Evolutionary conservation across 2,113 vertebrate species (phyloP).

Genomic region (Cettia cetti): DNA sequence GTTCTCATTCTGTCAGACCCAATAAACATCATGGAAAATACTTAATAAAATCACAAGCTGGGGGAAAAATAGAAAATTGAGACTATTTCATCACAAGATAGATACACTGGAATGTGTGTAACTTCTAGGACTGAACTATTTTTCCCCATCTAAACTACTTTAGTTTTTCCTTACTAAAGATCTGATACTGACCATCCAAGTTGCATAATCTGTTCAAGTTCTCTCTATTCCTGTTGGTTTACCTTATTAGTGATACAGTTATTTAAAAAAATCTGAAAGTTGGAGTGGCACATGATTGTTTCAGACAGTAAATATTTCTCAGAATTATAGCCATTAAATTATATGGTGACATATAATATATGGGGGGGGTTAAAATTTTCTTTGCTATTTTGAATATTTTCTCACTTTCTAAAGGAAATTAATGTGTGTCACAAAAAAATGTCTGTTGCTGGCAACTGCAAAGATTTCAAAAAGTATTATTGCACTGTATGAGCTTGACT

Average conservation of each 20-base stretch:
- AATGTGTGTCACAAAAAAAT: background rate
- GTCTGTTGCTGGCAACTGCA: background rate
- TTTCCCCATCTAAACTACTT: background rate
- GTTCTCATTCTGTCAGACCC: background rate
- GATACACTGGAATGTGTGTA: background rate
- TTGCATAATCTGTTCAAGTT: background rate
- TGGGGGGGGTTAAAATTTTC: rapidly evolving
- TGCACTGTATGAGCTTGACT: background rate
- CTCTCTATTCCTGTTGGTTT: background rate
- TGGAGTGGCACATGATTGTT: background rate
- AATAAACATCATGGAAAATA: background rate
- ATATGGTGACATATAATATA: no score
- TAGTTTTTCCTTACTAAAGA: background rate
- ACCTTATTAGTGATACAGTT: background rate
- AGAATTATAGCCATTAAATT: background rate
- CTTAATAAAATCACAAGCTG: background rate
- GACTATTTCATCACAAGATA: background rate
- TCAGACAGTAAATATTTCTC: background rate
- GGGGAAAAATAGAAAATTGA: background rate
- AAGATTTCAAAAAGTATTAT: background rate
- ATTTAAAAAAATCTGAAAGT: background rate
- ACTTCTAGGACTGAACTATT: background rate
- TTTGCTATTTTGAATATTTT: background rate
- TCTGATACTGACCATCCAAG: background rate
- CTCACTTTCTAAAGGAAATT: background rate